Evolutionary conservation across 1,140 invertebrate species (phyloP), one percentile per base, ranked within the genome.

Genomic region (Theocolax elegans): DNA sequence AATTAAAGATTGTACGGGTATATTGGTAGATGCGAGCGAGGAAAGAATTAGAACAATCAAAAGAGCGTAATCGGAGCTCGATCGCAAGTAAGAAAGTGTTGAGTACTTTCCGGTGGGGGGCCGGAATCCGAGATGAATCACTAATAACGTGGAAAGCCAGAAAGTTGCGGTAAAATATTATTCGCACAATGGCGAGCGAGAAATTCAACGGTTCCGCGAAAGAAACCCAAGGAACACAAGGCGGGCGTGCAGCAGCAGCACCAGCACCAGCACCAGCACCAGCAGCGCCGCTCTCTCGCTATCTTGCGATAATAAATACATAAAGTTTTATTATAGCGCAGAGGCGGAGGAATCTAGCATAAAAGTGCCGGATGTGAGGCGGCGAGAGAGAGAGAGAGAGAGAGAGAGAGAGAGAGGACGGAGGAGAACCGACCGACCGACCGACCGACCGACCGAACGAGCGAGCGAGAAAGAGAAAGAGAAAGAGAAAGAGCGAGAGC

Each of bases 221-320:
- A 58, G 44, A 68, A 60, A 68, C 12, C 23, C 44, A 54, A 54
- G 53, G 54, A 64, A 67, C 35, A 68, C 53, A 40, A 31, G 27
- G 60, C 51, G 35, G 4, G 13, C 9, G 27, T 10, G 53, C 42
- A 66, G 42, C 44, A 65, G 67, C 65, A 64, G 54, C 42, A 64
- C 67, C 35, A 31, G 38, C 1, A 67, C 44, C 65, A 53, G 60
- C 59, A 29, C 54, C 59, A n/a, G 38, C 17, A 53, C 53, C 51
- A 65, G 69, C 67, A 64, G 54, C 51, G 67, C 70, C 40, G 69
- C 69, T 10, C 60, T 64, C 75, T 78, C 76, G 75, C 79, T 79
- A 80, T 80, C 76, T 79, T 72, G 70, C 77, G 75, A 79, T 78
- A 79, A 80, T 77, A 76, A 78, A 81, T 77, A 77, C 72, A 79